Evolutionary conservation across 2,113 vertebrate species (phyloP), one percentile per base, ranked within the genome.

Genomic region (Serinus canaria): DNA sequence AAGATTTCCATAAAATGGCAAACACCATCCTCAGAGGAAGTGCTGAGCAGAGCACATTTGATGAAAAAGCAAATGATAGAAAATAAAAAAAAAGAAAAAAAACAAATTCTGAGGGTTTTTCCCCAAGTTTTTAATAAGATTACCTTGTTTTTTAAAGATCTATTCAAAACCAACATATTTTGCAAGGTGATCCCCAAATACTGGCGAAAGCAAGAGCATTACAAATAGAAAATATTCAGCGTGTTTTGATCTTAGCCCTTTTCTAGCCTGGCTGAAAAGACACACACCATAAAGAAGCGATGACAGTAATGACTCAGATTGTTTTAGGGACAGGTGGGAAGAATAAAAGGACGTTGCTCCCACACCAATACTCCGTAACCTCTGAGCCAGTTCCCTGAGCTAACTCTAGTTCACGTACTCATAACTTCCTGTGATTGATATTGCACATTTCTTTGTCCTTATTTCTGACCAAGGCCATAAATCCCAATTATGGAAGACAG

Each of bases 371-470:
- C 24, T 87, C 44, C 22, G 25, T 87, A 92, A 76, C 53, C 74
- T 53, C 87, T 76, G 81, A 87, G 83, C 27, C 69, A 73, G 58
- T 94, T 84, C 70, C 69, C 87, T 47, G 62, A 92, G 53, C 73
- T 91, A 72, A 79, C 94, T 89, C 73, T 33, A 77, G 63, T 89
- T 95, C 91, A 91, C 1, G 7, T 62, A 62, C 44, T 82, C 81
- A 72, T 82, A 95, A 94, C 62, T 89, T 79, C 70, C 69, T 76
- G 81, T 94, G 96, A 96, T 83, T 85, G 78, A 96, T 95, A 92
- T 14, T 83, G 66, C 67, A 79, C 78, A 79, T 94, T 95, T 95
- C 91, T 95, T 94, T 95, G 81, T 92, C 84, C 84, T 83, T 91
- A 77, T 91, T 95, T 95, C 82, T 91, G 84, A 87, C 78, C 89